Evolutionary conservation across 1,140 invertebrate species (phyloP).

Genomic region (Paraescarpia echinospica): DNA sequence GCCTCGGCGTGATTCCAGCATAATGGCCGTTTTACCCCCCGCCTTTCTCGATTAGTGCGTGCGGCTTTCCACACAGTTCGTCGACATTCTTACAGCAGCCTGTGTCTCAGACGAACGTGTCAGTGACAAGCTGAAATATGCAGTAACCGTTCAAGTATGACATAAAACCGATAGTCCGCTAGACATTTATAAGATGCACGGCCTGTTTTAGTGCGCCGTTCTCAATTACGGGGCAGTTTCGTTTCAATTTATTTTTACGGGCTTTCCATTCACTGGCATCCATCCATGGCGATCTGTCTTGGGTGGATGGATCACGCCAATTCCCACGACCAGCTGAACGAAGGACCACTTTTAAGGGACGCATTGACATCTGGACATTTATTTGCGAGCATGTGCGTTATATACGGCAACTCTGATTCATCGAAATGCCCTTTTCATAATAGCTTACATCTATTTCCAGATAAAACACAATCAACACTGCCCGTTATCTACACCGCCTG

Average conservation of each 20-base stretch:
- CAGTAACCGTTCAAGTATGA: background rate
- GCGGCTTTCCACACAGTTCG: background rate
- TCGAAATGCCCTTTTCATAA: background rate
- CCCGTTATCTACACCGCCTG: background rate
- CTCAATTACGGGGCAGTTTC: background rate
- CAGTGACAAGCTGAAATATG: background rate
- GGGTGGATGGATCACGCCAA: background rate
- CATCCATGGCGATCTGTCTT: background rate
- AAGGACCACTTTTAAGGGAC: background rate
- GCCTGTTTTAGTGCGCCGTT: background rate
- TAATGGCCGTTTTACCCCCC: background rate
- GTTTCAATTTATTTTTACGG: background rate
- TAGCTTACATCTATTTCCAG: background rate
- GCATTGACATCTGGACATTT: background rate
- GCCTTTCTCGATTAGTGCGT: background rate
- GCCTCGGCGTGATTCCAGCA: background rate
- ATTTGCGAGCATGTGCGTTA: background rate
- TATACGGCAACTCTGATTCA: background rate
- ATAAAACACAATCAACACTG: background rate
- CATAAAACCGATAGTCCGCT: background rate
- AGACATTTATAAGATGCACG: background rate
- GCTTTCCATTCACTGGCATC: background rate
- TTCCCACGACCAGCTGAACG: background rate
- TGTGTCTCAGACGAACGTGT: background rate
- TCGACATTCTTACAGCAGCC: background rate